A percentile compares a stretch with the other conserved stretches of the same genome.
Evolutionary conservation across 2,888 invertebrate species (phyloP).

Genomic region (Cactoblastis cactorum): DNA sequence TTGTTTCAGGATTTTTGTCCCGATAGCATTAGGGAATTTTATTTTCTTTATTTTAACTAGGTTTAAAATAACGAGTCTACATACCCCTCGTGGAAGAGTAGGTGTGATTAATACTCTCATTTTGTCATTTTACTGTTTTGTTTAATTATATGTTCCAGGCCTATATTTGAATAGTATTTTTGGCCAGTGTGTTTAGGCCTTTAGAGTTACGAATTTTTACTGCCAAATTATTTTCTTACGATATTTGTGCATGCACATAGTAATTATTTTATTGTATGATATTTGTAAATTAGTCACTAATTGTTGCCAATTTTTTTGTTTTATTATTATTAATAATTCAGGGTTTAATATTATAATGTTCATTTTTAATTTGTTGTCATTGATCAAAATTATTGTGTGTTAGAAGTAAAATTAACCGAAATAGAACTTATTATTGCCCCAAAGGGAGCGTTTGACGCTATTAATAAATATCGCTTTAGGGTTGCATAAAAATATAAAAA

Average conservation of each 20-base stretch:
- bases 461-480: constrained; percentile 75
- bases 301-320: constrained; percentile 77
- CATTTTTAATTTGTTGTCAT: constrained; percentile 75
- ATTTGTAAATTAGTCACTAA: constrained; percentile 74
- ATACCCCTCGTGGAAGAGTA: constrained; percentile 63
- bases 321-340: constrained; percentile 68
- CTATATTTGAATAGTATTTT: constrained; percentile 76
- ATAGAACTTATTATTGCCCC: constrained; percentile 74
- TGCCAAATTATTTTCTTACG: constrained; percentile 80
- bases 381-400: constrained; percentile 78
- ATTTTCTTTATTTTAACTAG: constrained; percentile 76
- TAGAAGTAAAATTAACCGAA: constrained; percentile 75
- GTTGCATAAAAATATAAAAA: constrained; percentile 74
- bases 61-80: constrained; percentile 65
- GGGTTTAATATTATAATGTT: constrained; percentile 76
- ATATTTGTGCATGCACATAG: constrained; percentile 78
- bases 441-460: constrained; percentile 79
- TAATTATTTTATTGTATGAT: constrained; percentile 77
- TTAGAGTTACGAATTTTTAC: constrained; percentile 78
- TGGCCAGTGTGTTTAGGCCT: constrained; percentile 76
- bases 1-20: constrained; percentile 80
- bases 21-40: constrained; percentile 79
- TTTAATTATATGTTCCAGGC: constrained; percentile 73
- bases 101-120: constrained; percentile 76
- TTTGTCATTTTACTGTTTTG: constrained; percentile 74